Conservation (phyloP, 2,113 vertebrate species). For the Melierax canorus region DNA sequence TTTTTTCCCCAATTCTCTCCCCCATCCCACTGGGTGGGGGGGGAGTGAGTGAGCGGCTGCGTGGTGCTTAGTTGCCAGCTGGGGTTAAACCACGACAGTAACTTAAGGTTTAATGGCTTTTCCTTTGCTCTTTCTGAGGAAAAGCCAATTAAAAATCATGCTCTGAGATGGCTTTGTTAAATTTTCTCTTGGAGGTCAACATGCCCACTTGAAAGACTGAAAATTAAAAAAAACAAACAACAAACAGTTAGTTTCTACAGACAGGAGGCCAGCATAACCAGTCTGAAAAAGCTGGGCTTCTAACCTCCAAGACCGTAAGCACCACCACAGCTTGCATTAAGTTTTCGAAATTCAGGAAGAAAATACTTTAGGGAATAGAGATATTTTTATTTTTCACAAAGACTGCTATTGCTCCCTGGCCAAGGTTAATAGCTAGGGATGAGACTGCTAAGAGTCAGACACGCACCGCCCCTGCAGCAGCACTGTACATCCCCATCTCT, state of each 20-base stretch:
- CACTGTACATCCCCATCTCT: fast-evolving
- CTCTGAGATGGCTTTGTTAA: neutral
- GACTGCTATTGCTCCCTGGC: neutral
- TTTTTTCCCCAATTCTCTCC: too few relatives aligned
- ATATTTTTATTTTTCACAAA: neutral
- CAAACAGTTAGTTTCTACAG: neutral
- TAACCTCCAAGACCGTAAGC: neutral
- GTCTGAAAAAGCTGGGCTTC: neutral
- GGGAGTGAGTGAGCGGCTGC: too few relatives aligned
- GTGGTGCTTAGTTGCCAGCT: too few relatives aligned
- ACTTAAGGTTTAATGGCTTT: neutral
- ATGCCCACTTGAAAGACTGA: neutral
- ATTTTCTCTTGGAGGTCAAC: neutral
- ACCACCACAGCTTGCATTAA: neutral
- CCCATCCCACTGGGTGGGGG: too few relatives aligned
- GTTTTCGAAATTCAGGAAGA: neutral
- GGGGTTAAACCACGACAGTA: too few relatives aligned
- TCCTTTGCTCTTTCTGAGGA: neutral
- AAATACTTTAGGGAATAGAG: neutral
- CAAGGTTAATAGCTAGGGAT: neutral
- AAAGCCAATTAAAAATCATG: neutral
- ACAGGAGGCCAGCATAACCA: neutral
- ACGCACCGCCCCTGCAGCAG: fast-evolving
- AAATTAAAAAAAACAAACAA: neutral
- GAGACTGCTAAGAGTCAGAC: neutral